Evolutionary conservation across 1,140 invertebrate genomes (phyloP).

Genomic region (Polypedilum pembai): DNA sequence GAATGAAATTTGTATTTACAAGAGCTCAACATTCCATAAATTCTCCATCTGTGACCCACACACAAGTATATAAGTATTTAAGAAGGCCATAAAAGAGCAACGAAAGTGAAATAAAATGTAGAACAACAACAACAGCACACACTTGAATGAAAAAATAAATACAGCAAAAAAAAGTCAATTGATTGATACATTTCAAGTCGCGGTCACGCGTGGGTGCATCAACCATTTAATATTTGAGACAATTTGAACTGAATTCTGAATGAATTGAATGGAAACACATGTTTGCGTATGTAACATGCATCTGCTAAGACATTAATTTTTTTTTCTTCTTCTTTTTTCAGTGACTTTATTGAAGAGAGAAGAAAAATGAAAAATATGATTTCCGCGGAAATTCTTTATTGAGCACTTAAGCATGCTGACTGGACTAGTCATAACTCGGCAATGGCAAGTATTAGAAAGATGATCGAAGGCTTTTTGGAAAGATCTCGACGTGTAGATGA

Average conservation of each 20-base stretch:
- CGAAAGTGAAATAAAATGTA: too few species aligned
- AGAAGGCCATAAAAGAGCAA: conserved; percentile 2
- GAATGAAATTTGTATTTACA: too few species aligned
- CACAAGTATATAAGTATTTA: too few species aligned
- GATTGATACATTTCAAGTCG: neutral
- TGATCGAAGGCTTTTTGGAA: too few species aligned
- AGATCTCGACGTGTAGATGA: neutral
- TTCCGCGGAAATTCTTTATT: neutral
- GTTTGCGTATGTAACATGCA: neutral
- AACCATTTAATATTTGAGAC: too few species aligned
- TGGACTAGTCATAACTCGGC: too few species aligned
- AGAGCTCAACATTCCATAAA: neutral
- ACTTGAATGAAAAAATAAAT: too few species aligned
- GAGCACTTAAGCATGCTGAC: neutral
- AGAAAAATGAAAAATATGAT: neutral
- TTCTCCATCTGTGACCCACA: neutral
- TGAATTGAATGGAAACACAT: neutral
- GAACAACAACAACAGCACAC: too few species aligned
- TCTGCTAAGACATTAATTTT: too few species aligned
- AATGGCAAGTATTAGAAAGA: too few species aligned
- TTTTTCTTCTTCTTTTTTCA: too few species aligned
- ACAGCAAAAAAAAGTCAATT: neutral
- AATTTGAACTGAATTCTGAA: neutral
- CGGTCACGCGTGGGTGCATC: conserved; percentile 5
- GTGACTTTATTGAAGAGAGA: too few species aligned